These are phyloP conservation scores for Bufo bufo DNA, from an alignment of 2,113 vertebrate species.

Conservation along the genomic window DNA sequence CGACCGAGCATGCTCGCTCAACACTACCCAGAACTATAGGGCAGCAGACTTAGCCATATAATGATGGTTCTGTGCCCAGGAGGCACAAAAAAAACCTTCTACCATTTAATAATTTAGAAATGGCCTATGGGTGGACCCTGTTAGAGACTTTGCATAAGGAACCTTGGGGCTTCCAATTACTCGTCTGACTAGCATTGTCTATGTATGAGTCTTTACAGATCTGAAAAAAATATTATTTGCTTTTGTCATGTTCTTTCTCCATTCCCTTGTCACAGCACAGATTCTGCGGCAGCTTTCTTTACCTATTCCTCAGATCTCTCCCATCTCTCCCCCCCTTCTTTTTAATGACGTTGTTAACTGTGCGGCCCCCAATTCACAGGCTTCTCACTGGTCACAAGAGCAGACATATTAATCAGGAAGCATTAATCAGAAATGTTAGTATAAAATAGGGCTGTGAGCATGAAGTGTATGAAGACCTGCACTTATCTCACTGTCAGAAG, in stretches of 20 bases:
- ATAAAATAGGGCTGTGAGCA: neutral
- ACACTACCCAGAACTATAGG: too few relatives aligned
- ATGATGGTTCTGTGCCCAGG: too few relatives aligned
- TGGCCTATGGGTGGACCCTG: too few relatives aligned
- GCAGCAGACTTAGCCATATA: too few relatives aligned
- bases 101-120: too few relatives aligned
- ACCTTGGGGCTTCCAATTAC: neutral
- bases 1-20: too few relatives aligned
- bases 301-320: neutral
- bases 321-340: neutral
- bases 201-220: neutral
- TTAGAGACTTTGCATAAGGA: neutral
- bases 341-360: neutral
- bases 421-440: constrained; percentile 48
- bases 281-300: neutral
- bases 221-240: neutral
- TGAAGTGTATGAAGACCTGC: constrained; percentile 38
- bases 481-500: constrained; percentile 50
- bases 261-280: neutral
- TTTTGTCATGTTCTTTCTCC: neutral
- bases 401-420: constrained; percentile 35
- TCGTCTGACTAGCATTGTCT: neutral
- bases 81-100: too few relatives aligned
- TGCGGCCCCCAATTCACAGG: neutral
- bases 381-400: constrained; percentile 12